Evolutionary conservation across 1,140 invertebrate species (phyloP).

Genomic region (Orius insidiosus): DNA sequence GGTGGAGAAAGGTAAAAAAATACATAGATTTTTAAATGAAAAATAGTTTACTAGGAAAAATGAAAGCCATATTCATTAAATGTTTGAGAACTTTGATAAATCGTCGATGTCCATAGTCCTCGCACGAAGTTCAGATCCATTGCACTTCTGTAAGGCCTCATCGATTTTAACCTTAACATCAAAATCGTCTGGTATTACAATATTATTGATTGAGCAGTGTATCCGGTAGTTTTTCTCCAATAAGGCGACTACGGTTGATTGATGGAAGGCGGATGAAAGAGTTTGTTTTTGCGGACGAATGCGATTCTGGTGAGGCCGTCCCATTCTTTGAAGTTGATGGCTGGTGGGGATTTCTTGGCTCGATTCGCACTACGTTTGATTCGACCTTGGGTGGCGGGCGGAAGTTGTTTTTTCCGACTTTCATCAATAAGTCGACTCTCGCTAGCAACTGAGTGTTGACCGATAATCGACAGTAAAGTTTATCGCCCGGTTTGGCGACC

Average conservation of each 20-base stretch:
- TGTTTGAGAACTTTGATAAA: slow-evolving; percentile 67
- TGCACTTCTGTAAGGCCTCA: slow-evolving; percentile 43
- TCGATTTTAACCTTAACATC: slow-evolving; percentile 72
- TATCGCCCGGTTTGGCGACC: slow-evolving; percentile 93
- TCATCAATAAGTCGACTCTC: slow-evolving; percentile 92
- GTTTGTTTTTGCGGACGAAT: slow-evolving; percentile 93
- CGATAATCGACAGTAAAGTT: slow-evolving; percentile 90
- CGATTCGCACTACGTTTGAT: slow-evolving; percentile 94
- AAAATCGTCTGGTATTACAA: slow-evolving; percentile 65
- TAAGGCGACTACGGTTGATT: slow-evolving; percentile 59
- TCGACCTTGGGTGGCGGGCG: slow-evolving; percentile 96
- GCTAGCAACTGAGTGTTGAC: slow-evolving; percentile 93
- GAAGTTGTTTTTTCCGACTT: slow-evolving; percentile 97
- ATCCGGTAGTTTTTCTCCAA: slow-evolving; percentile 76
- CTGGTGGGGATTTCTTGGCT: slow-evolving; percentile 92
- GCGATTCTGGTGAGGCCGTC: slow-evolving; percentile 89
- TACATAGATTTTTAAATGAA: too few relatives aligned
- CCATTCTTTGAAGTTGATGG: slow-evolving; percentile 95
- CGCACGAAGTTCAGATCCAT: slow-evolving; percentile 64
- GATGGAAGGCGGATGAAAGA: slow-evolving; percentile 66
- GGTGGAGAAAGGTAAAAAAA: too few relatives aligned
- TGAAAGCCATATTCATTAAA: slow-evolving; percentile 84
- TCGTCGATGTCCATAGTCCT: slow-evolving; percentile 93
- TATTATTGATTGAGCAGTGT: slow-evolving; percentile 24
- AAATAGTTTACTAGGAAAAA: too few relatives aligned